A percentile compares a stretch with the other conserved stretches of the same genome.
These are phyloP conservation scores for Drosophila emarginata DNA, from an alignment of 2,888 invertebrate species.

Conservation along the genomic window DNA sequence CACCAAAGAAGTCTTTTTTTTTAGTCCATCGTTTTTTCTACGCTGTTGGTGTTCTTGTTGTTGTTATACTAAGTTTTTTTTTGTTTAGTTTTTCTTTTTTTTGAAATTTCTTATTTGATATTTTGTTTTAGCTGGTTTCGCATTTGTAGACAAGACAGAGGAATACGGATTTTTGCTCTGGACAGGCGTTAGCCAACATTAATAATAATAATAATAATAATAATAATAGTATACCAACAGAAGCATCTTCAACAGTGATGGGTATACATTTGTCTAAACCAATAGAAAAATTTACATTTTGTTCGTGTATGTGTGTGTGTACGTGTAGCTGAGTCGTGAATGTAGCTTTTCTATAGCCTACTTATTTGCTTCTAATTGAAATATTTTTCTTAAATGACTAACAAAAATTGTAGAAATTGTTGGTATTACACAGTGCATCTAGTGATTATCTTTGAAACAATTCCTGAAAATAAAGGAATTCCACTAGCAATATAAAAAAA, in stretches of 20 bases:
- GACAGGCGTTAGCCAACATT: too few species aligned
- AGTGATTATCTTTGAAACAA: too few species aligned
- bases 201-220: too few species aligned
- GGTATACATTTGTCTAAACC: slow-evolving; percentile 50
- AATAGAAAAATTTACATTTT: slow-evolving; percentile 16
- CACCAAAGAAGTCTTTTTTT: slow-evolving; percentile 32
- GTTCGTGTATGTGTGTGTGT: slow-evolving; percentile 11
- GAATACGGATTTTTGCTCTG: not conserved
- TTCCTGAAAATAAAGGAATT: too few species aligned
- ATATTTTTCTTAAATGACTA: not conserved
- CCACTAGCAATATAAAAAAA: too few species aligned
- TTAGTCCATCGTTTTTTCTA: not conserved
- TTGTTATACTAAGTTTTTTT: not conserved
- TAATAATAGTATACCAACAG: slow-evolving; percentile 22
- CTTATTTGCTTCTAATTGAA: not conserved
- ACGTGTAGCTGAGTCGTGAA: not conserved
- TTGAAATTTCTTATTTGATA: slow-evolving; percentile 4
- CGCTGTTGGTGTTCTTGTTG: not conserved
- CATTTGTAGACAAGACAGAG: slow-evolving; percentile 13
- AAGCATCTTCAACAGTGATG: slow-evolving; percentile 38
- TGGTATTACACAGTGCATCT: too few species aligned
- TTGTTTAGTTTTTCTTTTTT: not conserved
- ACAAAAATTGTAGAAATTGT: too few species aligned
- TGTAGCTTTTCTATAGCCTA: not conserved
- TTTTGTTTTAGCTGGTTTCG: slow-evolving; percentile 25